Conservation (phyloP, 2,113 vertebrate species). For the Chaenocephalus aceratus region DNA sequence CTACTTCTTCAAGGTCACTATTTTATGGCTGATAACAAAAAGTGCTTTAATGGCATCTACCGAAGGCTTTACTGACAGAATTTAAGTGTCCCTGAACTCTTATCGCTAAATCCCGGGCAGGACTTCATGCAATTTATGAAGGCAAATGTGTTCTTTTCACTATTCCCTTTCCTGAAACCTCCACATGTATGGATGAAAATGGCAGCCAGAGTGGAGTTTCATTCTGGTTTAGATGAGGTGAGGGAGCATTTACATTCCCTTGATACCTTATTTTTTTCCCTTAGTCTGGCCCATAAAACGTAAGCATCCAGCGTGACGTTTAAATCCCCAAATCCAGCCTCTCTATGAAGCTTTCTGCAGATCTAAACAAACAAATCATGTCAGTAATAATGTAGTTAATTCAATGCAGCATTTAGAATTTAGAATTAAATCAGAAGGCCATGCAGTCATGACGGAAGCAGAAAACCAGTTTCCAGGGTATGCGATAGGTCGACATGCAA, state of each 20-base stretch:
- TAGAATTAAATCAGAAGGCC: conserved; percentile 30
- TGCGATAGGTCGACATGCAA: conserved; percentile 57
- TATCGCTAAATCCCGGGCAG: conserved; percentile 60
- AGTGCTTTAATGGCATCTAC: conserved; percentile 33
- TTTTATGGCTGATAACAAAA: conserved; percentile 29
- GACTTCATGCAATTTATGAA: conserved; percentile 65
- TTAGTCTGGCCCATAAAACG: conserved; percentile 56
- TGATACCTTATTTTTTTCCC: conserved; percentile 59
- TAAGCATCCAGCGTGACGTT: conserved; percentile 54
- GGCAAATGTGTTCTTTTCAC: conserved; percentile 68
- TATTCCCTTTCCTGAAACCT: conserved; percentile 53
- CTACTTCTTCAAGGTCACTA: conserved; percentile 46
- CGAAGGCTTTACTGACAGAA: conserved; percentile 27
- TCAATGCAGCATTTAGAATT: conserved; percentile 36
- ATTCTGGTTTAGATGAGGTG: conserved; percentile 72
- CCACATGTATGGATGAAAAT: conserved; percentile 63
- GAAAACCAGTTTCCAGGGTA: conserved; percentile 63
- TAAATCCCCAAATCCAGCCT: conserved; percentile 48
- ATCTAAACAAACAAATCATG: conserved; percentile 62
- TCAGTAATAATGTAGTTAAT: conserved; percentile 47
- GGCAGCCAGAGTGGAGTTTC: conserved; percentile 67
- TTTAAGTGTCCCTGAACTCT: conserved; percentile 9
- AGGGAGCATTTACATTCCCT: conserved; percentile 75
- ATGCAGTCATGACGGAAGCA: conserved; percentile 43
- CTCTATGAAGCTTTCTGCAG: conserved; percentile 44